Percentiles rank a stretch among this genome's conserved stretches.
Conservation (phyloP, 64 coral and sea anemone species). For the Porites lutea region DNA sequence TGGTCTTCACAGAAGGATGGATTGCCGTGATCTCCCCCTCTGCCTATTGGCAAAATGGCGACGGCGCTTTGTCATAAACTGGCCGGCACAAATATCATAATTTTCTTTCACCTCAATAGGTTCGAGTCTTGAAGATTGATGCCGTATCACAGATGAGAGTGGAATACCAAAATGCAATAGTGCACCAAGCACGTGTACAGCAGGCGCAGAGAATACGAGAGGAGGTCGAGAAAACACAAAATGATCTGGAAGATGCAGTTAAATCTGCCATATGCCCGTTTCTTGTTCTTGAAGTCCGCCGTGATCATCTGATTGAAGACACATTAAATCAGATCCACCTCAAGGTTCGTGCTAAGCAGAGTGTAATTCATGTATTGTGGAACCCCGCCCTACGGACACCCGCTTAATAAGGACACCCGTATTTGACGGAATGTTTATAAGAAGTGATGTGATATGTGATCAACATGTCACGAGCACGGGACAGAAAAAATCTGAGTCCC, state of each 20-base stretch:
- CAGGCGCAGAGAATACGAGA: constrained; percentile 94
- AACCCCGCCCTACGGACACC: too few relatives aligned
- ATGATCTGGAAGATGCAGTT: constrained; percentile 77
- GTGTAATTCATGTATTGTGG: too few relatives aligned
- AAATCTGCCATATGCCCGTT: constrained; percentile 97
- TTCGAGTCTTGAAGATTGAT: constrained; percentile 96
- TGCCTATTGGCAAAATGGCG: too few relatives aligned
- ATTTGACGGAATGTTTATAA: too few relatives aligned
- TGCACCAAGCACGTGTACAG: constrained; percentile 95
- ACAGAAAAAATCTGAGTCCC: too few relatives aligned
- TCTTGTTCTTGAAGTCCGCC: constrained; percentile 87
- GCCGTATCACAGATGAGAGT: constrained; percentile 96
- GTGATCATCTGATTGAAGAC: constrained; percentile 91
- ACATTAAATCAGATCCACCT: constrained; percentile 84
- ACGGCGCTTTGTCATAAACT: too few relatives aligned
- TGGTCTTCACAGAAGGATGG: too few relatives aligned
- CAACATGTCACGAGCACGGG: too few relatives aligned
- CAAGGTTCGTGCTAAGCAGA: constrained; percentile 60
- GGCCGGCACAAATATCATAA: neutral
- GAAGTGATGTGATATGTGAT: too few relatives aligned
- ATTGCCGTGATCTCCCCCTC: too few relatives aligned
- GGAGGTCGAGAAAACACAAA: constrained; percentile 61
- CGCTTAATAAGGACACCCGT: too few relatives aligned
- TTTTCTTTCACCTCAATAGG: constrained; percentile 34
- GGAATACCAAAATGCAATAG: constrained; percentile 96